Percentiles rank a stretch among this genome's conserved stretches.
These are phyloP conservation scores for Harpagoxenus sublaevis DNA, from an alignment of 2,888 invertebrate species.

Conservation along the genomic window DNA sequence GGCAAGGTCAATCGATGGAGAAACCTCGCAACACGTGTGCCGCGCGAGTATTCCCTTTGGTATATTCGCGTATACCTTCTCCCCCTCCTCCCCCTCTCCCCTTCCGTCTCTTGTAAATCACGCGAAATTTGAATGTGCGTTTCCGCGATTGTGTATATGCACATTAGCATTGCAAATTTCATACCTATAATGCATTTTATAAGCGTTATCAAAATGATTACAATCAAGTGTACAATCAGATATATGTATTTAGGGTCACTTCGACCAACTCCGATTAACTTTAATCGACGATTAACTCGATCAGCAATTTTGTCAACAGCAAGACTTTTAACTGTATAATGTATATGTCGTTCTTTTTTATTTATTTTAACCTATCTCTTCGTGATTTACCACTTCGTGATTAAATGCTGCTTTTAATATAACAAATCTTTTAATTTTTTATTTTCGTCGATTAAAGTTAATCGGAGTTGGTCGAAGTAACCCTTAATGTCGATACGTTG, in stretches of 20 bases:
- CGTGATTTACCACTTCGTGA: too few species aligned
- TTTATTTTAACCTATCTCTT: too few species aligned
- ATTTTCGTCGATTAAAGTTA: too few species aligned
- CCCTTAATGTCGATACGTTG: background rate
- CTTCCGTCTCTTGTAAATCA: background rate
- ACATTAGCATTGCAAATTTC: background rate
- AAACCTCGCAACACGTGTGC: constrained; percentile 57
- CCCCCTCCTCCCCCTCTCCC: background rate
- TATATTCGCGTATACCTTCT: background rate
- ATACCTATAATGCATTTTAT: background rate
- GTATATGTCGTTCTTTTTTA: too few species aligned
- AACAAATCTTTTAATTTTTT: too few species aligned
- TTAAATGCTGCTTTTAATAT: too few species aligned
- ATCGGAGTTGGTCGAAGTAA: too few species aligned
- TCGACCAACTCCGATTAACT: too few species aligned
- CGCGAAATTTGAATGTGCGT: constrained; percentile 1
- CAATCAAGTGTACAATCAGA: background rate
- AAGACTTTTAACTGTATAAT: too few species aligned
- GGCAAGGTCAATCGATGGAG: constrained; percentile 72
- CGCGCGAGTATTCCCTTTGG: constrained; percentile 11
- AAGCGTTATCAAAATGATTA: constrained; percentile 1
- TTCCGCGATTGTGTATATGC: background rate
- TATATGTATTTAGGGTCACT: background rate
- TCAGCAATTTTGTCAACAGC: too few species aligned
- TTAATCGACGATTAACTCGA: too few species aligned